These are phyloP conservation scores for Cotesia congregata DNA, from an alignment of 2,888 invertebrate genomes.

Conservation along the genomic window DNA sequence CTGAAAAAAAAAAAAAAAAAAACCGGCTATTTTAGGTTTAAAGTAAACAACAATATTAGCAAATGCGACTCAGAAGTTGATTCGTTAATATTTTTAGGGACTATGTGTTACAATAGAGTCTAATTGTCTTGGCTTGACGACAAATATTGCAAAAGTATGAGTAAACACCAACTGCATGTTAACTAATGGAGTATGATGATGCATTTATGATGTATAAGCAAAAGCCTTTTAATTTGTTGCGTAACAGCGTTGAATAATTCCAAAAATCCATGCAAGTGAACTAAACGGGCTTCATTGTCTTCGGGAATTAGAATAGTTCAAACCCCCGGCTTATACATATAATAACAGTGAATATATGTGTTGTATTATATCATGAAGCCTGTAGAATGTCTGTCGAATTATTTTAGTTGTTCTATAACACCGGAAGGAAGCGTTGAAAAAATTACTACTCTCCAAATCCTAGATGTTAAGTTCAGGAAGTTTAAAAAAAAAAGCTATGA, in stretches of 20 bases:
- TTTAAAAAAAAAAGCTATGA: not conserved
- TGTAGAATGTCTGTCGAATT: not conserved
- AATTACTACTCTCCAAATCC: not conserved
- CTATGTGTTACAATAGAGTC: not conserved
- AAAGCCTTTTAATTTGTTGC: not conserved
- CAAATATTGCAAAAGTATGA: slow-evolving; percentile 9
- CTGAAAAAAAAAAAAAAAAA: not conserved
- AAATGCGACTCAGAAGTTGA: not conserved
- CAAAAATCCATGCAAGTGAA: not conserved
- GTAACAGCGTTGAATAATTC: slow-evolving; percentile 2
- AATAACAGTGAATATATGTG: not conserved
- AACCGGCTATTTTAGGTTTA: not conserved
- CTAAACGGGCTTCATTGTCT: not conserved
- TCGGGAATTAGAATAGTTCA: not conserved
- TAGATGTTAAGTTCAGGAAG: not conserved
- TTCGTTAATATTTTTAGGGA: slow-evolving; percentile 1
- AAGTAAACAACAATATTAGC: not conserved
- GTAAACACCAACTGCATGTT: not conserved
- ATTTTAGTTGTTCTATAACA: slow-evolving; percentile 1
- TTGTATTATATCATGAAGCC: not conserved
- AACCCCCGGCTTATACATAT: not conserved
- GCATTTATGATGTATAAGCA: not conserved
- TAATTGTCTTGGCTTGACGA: slow-evolving; percentile 9
- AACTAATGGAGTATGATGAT: not conserved
- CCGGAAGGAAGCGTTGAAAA: not conserved